Evolutionary conservation across 1,140 invertebrate species (phyloP).

Genomic region (Delia radicum): DNA sequence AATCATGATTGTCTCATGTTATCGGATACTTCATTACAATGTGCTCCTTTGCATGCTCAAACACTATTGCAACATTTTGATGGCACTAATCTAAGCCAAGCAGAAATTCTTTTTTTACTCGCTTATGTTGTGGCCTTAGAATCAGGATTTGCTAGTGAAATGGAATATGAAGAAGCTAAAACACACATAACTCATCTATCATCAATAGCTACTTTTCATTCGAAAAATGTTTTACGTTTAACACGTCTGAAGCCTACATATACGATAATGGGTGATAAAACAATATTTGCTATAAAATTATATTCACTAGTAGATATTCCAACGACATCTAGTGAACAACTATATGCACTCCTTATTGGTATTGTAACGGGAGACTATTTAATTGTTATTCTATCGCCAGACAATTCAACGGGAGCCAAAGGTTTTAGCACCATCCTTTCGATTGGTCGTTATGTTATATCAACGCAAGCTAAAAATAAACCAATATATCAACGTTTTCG

Average conservation of each 20-base stretch:
- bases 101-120: slow-evolving; percentile 34
- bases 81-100: neutral
- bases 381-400: slow-evolving; percentile 40
- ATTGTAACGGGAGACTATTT: slow-evolving; percentile 41
- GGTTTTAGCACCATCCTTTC: slow-evolving; percentile 40
- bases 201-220: slow-evolving; percentile 37
- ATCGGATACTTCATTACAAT: slow-evolving; percentile 35
- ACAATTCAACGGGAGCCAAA: slow-evolving; percentile 23
- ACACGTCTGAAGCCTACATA: slow-evolving; percentile 7
- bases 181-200: slow-evolving; percentile 33
- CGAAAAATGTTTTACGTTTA: slow-evolving; percentile 39
- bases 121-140: slow-evolving; percentile 43
- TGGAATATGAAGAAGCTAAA: slow-evolving; percentile 29
- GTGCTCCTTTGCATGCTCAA: slow-evolving; percentile 35
- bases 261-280: neutral
- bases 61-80: slow-evolving; percentile 32
- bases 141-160: slow-evolving; percentile 37
- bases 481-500: slow-evolving; percentile 38
- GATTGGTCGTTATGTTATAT: slow-evolving; percentile 41
- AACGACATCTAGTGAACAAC: neutral
- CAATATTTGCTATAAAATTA: slow-evolving; percentile 23
- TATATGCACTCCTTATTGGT: slow-evolving; percentile 33
- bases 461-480: slow-evolving; percentile 31
- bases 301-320: slow-evolving; percentile 3
- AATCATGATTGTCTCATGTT: slow-evolving; percentile 30